Conservation (phyloP, 1,140 invertebrate species). For the Coptotermes formosanus region DNA sequence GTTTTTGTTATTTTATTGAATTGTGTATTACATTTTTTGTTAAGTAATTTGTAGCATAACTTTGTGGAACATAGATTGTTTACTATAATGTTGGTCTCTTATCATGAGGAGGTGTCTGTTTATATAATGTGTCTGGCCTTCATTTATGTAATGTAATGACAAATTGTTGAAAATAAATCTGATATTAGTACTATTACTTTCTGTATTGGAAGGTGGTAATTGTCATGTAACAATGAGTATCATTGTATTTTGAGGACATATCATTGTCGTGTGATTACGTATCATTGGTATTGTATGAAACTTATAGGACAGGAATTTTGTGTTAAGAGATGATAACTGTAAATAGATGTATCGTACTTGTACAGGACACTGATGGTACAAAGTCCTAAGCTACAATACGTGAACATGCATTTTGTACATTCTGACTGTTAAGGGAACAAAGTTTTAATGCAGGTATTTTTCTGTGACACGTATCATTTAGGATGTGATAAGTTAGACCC, state of each 20-base stretch:
- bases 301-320: conserved; percentile 10
- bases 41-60: not conserved
- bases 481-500: no score
- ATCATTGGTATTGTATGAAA: conserved; percentile 29
- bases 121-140: conserved; percentile 2
- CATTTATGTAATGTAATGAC: conserved; percentile 7
- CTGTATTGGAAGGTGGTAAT: not conserved
- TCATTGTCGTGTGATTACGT: conserved; percentile 28
- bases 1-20: conserved; percentile 16
- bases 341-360: conserved; percentile 19
- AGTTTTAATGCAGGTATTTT: not conserved
- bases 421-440: not conserved
- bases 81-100: conserved; percentile 8
- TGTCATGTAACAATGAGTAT: conserved; percentile 19
- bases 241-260: conserved; percentile 27
- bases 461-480: no score
- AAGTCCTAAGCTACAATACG: not conserved
- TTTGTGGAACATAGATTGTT: not conserved
- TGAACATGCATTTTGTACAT: not conserved
- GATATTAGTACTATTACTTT: not conserved
- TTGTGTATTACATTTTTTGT: not conserved
- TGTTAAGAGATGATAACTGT: not conserved
- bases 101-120: not conserved
- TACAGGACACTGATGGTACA: conserved; percentile 6
- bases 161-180: conserved; percentile 1